phyloP scores from a whole-genome alignment of 2,888 invertebrate species.

The Ametastegia equiseti region DNA sequence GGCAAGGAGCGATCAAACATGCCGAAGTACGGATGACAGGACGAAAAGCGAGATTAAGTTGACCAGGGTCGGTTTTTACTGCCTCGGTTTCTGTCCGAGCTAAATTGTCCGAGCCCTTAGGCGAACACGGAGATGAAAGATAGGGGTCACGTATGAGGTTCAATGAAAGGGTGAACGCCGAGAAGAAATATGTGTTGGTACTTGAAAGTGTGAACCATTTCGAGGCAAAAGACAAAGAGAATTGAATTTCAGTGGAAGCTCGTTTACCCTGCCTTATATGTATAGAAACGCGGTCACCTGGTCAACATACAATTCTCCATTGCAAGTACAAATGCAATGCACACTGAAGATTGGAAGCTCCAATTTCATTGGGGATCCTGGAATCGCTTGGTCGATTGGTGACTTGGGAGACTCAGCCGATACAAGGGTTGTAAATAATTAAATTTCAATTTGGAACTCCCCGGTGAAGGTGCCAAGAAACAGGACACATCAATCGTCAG shows the following conservation, averaged over 20 bases:
- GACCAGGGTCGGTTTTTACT: slow-evolving; percentile 6
- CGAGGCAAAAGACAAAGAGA: neutral
- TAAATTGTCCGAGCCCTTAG: neutral
- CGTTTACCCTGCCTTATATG: neutral
- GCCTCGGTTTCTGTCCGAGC: neutral
- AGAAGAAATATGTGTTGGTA: neutral
- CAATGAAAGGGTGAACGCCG: neutral
- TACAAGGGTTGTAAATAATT: slow-evolving; percentile 13
- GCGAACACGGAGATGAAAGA: neutral
- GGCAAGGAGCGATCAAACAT: neutral
- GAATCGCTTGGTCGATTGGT: neutral
- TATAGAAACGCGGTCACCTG: neutral
- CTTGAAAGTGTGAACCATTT: neutral
- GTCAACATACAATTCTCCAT: neutral
- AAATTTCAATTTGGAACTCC: slow-evolving; percentile 15
- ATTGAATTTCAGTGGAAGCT: slow-evolving; percentile 1
- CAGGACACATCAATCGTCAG: neutral
- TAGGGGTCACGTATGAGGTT: neutral
- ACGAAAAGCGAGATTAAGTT: slow-evolving; percentile 10
- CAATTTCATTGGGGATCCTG: neutral
- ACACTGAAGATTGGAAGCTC: neutral
- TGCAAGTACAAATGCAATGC: neutral
- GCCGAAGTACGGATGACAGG: slow-evolving; percentile 8
- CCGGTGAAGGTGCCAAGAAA: neutral
- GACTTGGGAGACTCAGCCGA: neutral